Conservation (phyloP, 2,797 vertebrate species). For the Erpetoichthys calabaricus region DNA sequence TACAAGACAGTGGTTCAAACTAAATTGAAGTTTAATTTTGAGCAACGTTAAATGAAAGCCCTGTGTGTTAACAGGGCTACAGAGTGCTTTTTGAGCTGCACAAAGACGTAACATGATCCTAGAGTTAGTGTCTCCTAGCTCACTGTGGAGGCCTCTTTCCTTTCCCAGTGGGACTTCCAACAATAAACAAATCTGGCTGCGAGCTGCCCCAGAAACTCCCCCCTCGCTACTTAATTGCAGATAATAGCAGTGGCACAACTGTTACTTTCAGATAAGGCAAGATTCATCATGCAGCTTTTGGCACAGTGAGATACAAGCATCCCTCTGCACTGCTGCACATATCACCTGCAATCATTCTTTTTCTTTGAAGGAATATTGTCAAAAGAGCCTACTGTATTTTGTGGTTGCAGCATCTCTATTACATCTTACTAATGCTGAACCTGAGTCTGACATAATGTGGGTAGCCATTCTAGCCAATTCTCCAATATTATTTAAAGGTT, state of each 20-base stretch:
- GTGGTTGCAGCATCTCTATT: slow-evolving; percentile 9
- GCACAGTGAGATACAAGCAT: slow-evolving; percentile 16
- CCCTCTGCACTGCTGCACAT: slow-evolving; percentile 10
- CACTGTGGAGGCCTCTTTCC: slow-evolving; percentile 11
- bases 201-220: slow-evolving; percentile 19
- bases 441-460: slow-evolving; percentile 11
- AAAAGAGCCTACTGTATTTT: slow-evolving; percentile 11
- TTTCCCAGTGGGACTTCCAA: slow-evolving; percentile 16
- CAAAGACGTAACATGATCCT: slow-evolving; percentile 3
- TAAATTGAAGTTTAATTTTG: slow-evolving; percentile 3
- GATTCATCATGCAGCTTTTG: slow-evolving; percentile 25
- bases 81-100: slow-evolving; percentile 5
- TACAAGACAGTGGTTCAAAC: slow-evolving; percentile 3
- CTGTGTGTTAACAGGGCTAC: neutral
- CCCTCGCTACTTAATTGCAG: slow-evolving; percentile 24
- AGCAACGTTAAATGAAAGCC: slow-evolving; percentile 1
- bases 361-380: slow-evolving; percentile 7
- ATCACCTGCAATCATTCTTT: slow-evolving; percentile 9
- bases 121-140: slow-evolving; percentile 3
- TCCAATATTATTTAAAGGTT: slow-evolving; percentile 1
- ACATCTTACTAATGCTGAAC: slow-evolving; percentile 5
- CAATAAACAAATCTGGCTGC: slow-evolving; percentile 21
- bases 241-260: slow-evolving; percentile 26
- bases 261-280: slow-evolving; percentile 27
- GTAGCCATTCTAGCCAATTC: slow-evolving; percentile 3